These are phyloP conservation scores for Erebia ligea DNA, from an alignment of 2,888 invertebrate species.

Conservation along the genomic window DNA sequence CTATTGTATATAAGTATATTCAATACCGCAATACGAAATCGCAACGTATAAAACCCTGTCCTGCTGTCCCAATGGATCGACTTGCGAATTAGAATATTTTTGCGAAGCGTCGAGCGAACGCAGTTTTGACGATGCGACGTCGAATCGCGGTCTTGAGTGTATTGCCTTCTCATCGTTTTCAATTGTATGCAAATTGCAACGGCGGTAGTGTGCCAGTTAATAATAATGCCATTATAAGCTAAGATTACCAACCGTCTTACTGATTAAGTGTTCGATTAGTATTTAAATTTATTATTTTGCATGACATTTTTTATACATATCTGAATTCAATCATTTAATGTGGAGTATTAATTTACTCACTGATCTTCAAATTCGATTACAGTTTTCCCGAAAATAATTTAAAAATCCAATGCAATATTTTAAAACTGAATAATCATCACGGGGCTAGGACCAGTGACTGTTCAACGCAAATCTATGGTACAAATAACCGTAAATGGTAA, in stretches of 20 bases:
- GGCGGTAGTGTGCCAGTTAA: constrained; percentile 32
- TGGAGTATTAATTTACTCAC: constrained; percentile 10
- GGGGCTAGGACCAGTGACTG: constrained; percentile 27
- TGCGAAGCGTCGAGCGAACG: no score
- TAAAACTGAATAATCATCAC: constrained; percentile 1
- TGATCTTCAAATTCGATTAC: constrained; percentile 18
- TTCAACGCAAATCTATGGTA: constrained; percentile 58
- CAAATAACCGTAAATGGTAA: constrained; percentile 63
- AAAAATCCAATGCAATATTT: constrained; percentile 27
- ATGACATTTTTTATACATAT: constrained; percentile 58
- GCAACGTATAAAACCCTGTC: no score
- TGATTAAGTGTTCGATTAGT: constrained; percentile 43
- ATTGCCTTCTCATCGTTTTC: background rate
- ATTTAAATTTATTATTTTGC: constrained; percentile 42
- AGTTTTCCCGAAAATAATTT: constrained; percentile 7
- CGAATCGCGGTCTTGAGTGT: no score
- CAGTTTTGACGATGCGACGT: no score
- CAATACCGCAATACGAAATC: no score
- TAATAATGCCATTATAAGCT: constrained; percentile 49
- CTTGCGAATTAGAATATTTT: no score
- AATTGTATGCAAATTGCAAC: constrained; percentile 12
- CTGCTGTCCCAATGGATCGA: no score
- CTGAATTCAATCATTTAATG: constrained; percentile 44
- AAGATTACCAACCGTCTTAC: constrained; percentile 42
- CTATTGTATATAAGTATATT: constrained; percentile 41